Evolutionary conservation across 2,888 invertebrate species (phyloP).

Genomic region (Dromius quadrimaculatus): DNA sequence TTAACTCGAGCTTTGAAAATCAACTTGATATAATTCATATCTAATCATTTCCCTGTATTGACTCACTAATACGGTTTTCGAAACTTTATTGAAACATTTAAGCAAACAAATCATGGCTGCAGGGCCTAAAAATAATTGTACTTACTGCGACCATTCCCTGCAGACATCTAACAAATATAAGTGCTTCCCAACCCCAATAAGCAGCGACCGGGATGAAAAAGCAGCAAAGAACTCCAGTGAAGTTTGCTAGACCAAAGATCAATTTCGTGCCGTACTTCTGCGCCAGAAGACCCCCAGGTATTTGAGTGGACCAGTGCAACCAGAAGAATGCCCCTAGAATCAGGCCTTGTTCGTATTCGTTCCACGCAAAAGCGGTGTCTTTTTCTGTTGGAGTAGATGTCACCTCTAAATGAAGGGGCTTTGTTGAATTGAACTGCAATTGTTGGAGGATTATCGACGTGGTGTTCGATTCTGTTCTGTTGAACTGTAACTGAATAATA

Average conservation of each 20-base stretch:
- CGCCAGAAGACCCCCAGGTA: constrained; percentile 79
- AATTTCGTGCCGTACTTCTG: constrained; percentile 78
- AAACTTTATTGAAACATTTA: too few species aligned
- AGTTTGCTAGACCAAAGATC: constrained; percentile 77
- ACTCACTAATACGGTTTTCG: too few species aligned
- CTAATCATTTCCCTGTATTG: too few species aligned
- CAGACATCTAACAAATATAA: constrained; percentile 73
- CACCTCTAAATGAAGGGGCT: not conserved
- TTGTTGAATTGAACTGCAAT: constrained; percentile 1
- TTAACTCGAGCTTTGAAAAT: too few species aligned
- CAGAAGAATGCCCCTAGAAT: constrained; percentile 79
- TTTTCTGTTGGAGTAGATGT: not conserved
- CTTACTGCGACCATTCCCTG: constrained; percentile 79
- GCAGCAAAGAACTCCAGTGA: constrained; percentile 74
- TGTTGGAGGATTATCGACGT: not conserved
- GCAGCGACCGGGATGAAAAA: constrained; percentile 77
- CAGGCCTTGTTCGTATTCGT: constrained; percentile 74
- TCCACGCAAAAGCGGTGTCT: constrained; percentile 69
- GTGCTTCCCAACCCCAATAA: constrained; percentile 69
- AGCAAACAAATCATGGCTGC: too few species aligned
- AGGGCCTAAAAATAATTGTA: constrained; percentile 51
- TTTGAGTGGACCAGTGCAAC: constrained; percentile 78
- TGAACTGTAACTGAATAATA: too few species aligned
- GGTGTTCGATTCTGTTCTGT: constrained; percentile 10
- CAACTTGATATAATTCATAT: too few species aligned